These are phyloP conservation scores for Zootoca vivipara DNA, from an alignment of 2,113 vertebrate genomes.

Conservation along the genomic window DNA sequence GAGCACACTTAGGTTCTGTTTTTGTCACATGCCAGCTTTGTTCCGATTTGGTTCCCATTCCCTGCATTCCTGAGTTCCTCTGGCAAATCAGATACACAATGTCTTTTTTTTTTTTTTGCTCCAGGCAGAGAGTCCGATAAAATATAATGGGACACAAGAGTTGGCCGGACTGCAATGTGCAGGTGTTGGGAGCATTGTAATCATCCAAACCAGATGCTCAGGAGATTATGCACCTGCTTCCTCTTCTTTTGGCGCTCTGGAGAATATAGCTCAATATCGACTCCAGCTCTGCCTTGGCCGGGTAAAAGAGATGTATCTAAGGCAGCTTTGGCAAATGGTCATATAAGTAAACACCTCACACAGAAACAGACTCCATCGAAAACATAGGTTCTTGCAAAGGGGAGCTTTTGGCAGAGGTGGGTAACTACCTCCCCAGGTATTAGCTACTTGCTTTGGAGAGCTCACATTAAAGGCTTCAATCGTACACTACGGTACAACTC, in stretches of 20 bases:
- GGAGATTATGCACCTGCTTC: conserved; percentile 79
- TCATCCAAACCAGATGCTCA: conserved; percentile 80
- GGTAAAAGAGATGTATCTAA: conserved; percentile 46
- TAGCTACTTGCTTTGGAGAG: not conserved
- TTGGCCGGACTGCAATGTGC: conserved; percentile 68
- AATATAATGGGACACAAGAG: conserved; percentile 78
- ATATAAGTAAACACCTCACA: conserved; percentile 34
- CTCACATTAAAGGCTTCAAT: not conserved
- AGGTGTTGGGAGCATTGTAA: conserved; percentile 79
- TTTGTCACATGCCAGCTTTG: conserved; percentile 48
- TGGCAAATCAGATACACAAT: conserved; percentile 74
- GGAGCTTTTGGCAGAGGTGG: not conserved
- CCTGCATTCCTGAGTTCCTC: conserved; percentile 56
- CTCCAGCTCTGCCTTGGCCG: conserved; percentile 55
- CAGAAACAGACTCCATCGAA: not conserved
- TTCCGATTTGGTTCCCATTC: conserved; percentile 66
- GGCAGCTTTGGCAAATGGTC: conserved; percentile 41
- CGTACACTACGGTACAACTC: not conserved
- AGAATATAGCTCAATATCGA: conserved; percentile 43
- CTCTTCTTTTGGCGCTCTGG: conserved; percentile 69
- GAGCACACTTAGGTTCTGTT: conserved; percentile 34
- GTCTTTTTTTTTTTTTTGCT: conserved; percentile 69
- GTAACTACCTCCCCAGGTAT: not conserved
- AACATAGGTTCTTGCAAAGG: not conserved
- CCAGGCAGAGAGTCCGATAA: conserved; percentile 68